A percentile compares a stretch with the other conserved stretches of the same genome.
These are phyloP conservation scores for Gallinago nigripennis DNA, from an alignment of 2,797 vertebrate genomes.

Conservation along the genomic window DNA sequence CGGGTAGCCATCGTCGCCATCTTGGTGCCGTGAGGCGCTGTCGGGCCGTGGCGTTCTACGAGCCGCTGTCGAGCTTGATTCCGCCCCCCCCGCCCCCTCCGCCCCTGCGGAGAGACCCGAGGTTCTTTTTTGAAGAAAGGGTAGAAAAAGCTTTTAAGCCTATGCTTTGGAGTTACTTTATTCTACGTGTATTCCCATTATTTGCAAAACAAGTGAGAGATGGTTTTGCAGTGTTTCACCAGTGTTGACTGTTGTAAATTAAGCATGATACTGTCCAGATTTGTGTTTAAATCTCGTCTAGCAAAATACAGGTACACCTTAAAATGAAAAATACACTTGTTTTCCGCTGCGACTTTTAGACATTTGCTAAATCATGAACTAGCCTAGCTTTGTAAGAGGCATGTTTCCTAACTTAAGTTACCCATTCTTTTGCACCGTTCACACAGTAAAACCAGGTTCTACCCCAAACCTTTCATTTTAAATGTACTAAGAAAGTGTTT, in stretches of 20 bases:
- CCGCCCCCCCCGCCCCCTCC: too few species aligned
- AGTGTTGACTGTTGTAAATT: background rate
- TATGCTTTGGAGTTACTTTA: rapidly evolving
- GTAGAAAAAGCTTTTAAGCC: rapidly evolving
- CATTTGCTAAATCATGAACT: background rate
- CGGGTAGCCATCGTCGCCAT: rapidly evolving
- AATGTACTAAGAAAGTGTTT: background rate
- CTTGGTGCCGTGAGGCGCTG: rapidly evolving
- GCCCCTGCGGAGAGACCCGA: rapidly evolving
- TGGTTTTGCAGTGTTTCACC: background rate
- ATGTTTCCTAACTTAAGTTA: background rate
- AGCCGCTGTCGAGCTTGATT: rapidly evolving
- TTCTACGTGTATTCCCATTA: rapidly evolving
- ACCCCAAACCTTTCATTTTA: background rate
- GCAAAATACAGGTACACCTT: background rate
- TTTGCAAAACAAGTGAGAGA: background rate
- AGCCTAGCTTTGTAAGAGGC: background rate
- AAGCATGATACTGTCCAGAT: background rate
- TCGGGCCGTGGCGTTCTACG: rapidly evolving
- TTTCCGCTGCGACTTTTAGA: background rate
- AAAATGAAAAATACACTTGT: background rate
- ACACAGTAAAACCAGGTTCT: background rate
- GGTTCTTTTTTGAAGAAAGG: rapidly evolving
- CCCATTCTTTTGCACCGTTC: background rate
- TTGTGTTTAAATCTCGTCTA: background rate